Evolutionary conservation across 2,888 invertebrate species (phyloP).

Genomic region (Drosophila mimetica): DNA sequence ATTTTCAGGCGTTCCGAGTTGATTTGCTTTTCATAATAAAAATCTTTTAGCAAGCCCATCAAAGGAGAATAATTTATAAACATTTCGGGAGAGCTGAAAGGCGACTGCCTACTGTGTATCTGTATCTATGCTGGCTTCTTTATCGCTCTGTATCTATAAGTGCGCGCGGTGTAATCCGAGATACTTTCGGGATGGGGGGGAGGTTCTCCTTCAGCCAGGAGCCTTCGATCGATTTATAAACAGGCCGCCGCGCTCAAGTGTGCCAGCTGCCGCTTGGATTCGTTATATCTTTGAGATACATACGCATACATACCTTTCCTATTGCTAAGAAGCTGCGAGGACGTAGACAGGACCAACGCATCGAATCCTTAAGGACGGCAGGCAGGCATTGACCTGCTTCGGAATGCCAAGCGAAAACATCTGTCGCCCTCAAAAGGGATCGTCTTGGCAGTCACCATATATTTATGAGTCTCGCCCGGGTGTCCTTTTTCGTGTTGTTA

Average conservation of each 20-base stretch:
- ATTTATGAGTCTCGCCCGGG: slow-evolving; percentile 56
- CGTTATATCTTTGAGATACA: slow-evolving; percentile 59
- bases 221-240: slow-evolving; percentile 56
- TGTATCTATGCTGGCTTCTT: slow-evolving; percentile 12
- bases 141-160: slow-evolving; percentile 32
- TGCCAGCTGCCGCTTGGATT: slow-evolving; percentile 57
- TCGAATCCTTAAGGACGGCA: slow-evolving; percentile 60
- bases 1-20: slow-evolving; percentile 50
- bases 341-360: slow-evolving; percentile 68
- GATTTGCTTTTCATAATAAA: slow-evolving; percentile 52
- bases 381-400: slow-evolving; percentile 73
- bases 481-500: slow-evolving; percentile 58
- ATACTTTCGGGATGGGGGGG: slow-evolving; percentile 28
- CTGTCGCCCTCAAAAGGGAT: slow-evolving; percentile 55
- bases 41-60: slow-evolving; percentile 66
- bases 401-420: slow-evolving; percentile 67
- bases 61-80: slow-evolving; percentile 62
- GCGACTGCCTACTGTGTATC: slow-evolving; percentile 37
- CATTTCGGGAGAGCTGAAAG: slow-evolving; percentile 58
- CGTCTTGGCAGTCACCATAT: slow-evolving; percentile 40
- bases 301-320: slow-evolving; percentile 48
- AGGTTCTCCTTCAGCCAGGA: slow-evolving; percentile 44
- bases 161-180: slow-evolving; percentile 66
- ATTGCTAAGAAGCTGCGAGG: slow-evolving; percentile 41
- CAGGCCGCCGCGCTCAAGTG: slow-evolving; percentile 56